Evolutionary conservation across 2,113 vertebrate genomes (phyloP), one percentile per base, ranked within the genome.

Genomic region (Catharus fuscescens): DNA sequence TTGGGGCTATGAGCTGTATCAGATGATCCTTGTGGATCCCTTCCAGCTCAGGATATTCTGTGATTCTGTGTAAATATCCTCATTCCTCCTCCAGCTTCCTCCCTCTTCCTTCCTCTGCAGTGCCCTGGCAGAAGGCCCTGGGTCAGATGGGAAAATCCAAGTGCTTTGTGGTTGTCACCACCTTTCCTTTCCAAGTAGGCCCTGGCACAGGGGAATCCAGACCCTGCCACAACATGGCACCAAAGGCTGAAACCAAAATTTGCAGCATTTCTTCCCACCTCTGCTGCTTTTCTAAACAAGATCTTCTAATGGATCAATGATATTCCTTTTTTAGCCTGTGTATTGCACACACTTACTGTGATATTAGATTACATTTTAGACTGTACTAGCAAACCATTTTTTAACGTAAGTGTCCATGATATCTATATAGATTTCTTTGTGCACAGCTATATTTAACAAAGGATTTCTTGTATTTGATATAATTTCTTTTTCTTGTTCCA

Each of bases 111-210:
- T 88, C 62, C 67, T 86, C 52, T 89, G 40, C 67, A 69, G 31
- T 83, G 21, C 40, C 29, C 21, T 52, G 53, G 45, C 67, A 80
- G 18, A 34, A 82, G 26, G 16, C 70, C 47, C 34, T 83, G 60
- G 56, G 64, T 88, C 42, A 18, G 38, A 9, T 7, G 57, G 71
- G 76, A 86, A 86, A 72, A 88, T 86, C 14, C 61, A 94, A 60
- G 44, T 0, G 3, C 11, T 86, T 61, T 80, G 48, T 72, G 54
- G 23, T 56, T 83, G 50, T 56, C 62, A 69, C 45, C 2, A 4
- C 36, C 42, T 61, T 70, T 81, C 67, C 23, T 62, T 92, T 83
- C 38, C 1, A 2, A 50, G 45, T 9, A 62, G 28, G 31, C 12
- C 26, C 26, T 89, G 73, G 16, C 25, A 20, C 36, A 54, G 62